Evolutionary conservation across 2,888 invertebrate genomes (phyloP), one percentile per base, ranked within the genome.

Genomic region (Cantharis rustica): DNA sequence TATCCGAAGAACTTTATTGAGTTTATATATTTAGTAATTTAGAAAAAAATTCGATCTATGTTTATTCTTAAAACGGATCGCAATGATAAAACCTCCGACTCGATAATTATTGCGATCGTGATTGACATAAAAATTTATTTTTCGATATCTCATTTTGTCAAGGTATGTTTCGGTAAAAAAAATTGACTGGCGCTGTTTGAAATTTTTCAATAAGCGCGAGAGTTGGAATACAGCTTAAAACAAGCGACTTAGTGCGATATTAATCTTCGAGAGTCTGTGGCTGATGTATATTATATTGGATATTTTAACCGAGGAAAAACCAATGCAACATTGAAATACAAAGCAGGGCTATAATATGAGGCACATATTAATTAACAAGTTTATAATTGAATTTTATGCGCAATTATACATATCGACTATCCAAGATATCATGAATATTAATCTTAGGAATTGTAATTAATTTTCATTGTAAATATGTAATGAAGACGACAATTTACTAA

Each of bases 251-350:
- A 82, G 83, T 84, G 84, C 84, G 86, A 87, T 87, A 88, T 87
- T 88, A 88, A 88, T 88, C 88, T 87, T 86, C 84, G 80, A 84
- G 85, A 84, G 86, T 86, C 88, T 88, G 88, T 85, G 86, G 87
- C 85, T 88, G 88, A 88, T 88, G 88, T 88, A 87, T 88, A 88
- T 88, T 88, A 88, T 88, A 88, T 88, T 87, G 87, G 87, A 87
- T 88, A 88, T 88, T 88, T 87, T 85, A 85, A 83, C 84, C 80
- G 82, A 81, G 82, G 82, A 86, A 85, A 86, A 86, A 84, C 83
- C 81, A 80, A 83, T 82, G 81, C 82, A 69, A 77, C 77, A 77
- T 75, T 75, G 73, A 75, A 78, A 75, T 75, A 73, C 78, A 75
- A 78, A 75, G 74, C 74, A 26, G 68, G 17, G 16, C 63, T 72